phyloP scores from a whole-genome alignment of 30 jellyfish, hydroid and myxozoan species.

The Hydractinia symbiolongicarpus region DNA sequence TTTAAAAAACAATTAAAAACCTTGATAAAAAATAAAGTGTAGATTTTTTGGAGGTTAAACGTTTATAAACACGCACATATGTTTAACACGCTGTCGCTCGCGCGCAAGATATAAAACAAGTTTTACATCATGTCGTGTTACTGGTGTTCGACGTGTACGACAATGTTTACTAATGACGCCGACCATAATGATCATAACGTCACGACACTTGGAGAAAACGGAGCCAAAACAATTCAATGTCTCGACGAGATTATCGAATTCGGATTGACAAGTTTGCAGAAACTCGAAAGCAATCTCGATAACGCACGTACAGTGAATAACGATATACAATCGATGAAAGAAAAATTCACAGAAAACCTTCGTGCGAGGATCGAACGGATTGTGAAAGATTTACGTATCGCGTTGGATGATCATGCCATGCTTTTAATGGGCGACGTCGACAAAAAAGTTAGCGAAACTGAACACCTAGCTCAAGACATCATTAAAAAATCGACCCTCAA shows the following conservation, averaged over 20 bases:
- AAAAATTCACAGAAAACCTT: slow-evolving; percentile 4
- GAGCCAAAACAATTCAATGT: not conserved
- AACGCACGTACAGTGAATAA: slow-evolving; percentile 19
- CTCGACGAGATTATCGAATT: slow-evolving; percentile 30
- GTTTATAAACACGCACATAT: too few relatives aligned
- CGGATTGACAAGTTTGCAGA: slow-evolving; percentile 14
- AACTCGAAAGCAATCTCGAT: slow-evolving; percentile 17
- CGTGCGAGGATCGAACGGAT: slow-evolving; percentile 22
- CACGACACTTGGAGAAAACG: slow-evolving; percentile 11
- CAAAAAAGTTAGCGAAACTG: slow-evolving; percentile 13
- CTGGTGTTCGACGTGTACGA: slow-evolving; percentile 30
- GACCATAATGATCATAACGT: slow-evolving; percentile 13
- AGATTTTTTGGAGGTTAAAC: too few relatives aligned
- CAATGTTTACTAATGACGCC: slow-evolving; percentile 1
- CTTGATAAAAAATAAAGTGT: too few relatives aligned
- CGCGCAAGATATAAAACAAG: too few relatives aligned
- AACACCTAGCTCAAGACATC: not conserved
- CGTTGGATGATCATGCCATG: slow-evolving; percentile 36
- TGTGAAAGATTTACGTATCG: slow-evolving; percentile 33
- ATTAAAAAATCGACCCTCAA: slow-evolving; percentile 17
- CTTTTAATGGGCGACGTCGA: slow-evolving; percentile 28
- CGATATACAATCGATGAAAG: slow-evolving; percentile 11
- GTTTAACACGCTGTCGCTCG: too few relatives aligned
- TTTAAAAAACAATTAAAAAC: too few relatives aligned
- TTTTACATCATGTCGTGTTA: not conserved